Evolutionary conservation across 2,888 invertebrate species (phyloP), one percentile per base, ranked within the genome.

Genomic region (Troides oblongomaculatus): DNA sequence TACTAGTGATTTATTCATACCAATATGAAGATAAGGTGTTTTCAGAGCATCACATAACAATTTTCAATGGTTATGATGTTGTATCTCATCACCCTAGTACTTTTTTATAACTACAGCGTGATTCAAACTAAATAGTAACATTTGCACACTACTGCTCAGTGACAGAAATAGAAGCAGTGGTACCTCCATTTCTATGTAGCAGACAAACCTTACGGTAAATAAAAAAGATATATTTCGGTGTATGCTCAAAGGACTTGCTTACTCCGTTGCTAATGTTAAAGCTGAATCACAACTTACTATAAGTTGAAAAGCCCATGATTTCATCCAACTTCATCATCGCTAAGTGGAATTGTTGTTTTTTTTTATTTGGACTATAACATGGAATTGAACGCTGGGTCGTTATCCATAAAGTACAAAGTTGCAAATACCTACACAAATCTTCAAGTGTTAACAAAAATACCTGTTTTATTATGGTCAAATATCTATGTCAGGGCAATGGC

Each of bases 401-500:
- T 6, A 53, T 53, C 18, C 18, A 53, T 53, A 53, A n/a, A 53
- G 14, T 14, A 46, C 14, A 46, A 46, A 46, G 14, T 46, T 46
- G 46, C 46, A 46, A 46, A 46, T 46, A 46, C 46, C 18, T 53
- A 53, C 53, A n/a, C 53, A 53, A 53, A 4, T 17, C 12, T 50
- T 53, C 6, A n/a, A 53, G n/a, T 53, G 4, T 53, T n/a, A 53
- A 6, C 53, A 53, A 53, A 53, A 53, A 53, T 53, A 18, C n/a
- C n/a, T 53, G 18, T 53, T 53, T 59, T 14, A 46, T 2, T 56
- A 68, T 58, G 43, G 63, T 64, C 64, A 60, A 58, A 58, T 57
- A 46, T 61, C 36, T 46, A 23, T 66, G 67, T 68, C 64, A 64
- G 66, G 66, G 70, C 39, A 70, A 66, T 66, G 66, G 63, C 60